Evolutionary conservation across 23 tunicate genomes (phyloP).

Genomic region (Halocynthia aurantium): DNA sequence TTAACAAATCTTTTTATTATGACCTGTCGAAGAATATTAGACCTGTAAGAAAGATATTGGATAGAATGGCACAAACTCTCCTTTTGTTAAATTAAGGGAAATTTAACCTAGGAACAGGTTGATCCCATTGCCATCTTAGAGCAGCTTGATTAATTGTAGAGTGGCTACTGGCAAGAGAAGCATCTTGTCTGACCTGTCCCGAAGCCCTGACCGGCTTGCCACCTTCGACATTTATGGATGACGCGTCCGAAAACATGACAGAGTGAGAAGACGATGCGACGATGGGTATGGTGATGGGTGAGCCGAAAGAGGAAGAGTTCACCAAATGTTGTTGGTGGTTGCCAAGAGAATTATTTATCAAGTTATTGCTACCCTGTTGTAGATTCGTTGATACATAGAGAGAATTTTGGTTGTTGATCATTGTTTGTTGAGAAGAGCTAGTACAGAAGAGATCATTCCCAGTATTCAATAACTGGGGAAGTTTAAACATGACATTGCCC

Average conservation of each 20-base stretch:
- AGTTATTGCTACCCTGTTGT: neutral
- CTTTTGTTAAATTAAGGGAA: conserved; percentile 32
- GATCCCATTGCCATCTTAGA: conserved; percentile 91
- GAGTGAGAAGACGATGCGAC: conserved; percentile 13
- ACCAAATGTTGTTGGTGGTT: neutral
- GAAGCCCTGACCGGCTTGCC: neutral
- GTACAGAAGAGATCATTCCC: neutral
- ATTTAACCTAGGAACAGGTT: conserved; percentile 62
- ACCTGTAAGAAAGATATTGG: no score
- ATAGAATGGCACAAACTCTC: no score
- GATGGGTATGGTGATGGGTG: neutral
- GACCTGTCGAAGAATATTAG: no score
- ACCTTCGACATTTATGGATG: neutral
- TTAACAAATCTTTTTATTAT: no score
- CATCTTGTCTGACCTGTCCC: neutral
- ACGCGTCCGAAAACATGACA: conserved; percentile 19
- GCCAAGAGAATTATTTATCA: neutral
- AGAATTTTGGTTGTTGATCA: neutral
- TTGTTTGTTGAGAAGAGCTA: neutral
- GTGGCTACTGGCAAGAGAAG: neutral
- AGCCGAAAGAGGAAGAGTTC: neutral
- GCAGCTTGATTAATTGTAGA: conserved; percentile 87
- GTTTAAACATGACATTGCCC: conserved; percentile 13
- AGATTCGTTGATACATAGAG: neutral
- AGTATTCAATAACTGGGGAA: conserved; percentile 16